These are phyloP conservation scores for Cyanistes caeruleus DNA, from an alignment of 2,113 vertebrate genomes.

Conservation along the genomic window DNA sequence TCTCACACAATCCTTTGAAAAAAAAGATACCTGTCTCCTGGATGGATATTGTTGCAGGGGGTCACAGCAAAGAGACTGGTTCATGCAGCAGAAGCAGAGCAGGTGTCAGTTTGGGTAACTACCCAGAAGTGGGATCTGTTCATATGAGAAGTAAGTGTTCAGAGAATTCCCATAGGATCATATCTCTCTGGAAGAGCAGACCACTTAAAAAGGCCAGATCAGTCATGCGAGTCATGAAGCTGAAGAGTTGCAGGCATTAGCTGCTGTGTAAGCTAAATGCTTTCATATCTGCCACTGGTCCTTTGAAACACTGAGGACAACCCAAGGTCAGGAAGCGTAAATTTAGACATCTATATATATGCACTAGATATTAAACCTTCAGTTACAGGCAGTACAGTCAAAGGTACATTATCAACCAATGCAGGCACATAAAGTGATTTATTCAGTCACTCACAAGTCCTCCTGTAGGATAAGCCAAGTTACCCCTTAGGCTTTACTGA, in stretches of 20 bases:
- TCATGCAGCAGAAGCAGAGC: not conserved
- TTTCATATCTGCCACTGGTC: not conserved
- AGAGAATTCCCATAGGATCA: not conserved
- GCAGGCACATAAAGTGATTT: not conserved
- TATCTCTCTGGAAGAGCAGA: not conserved
- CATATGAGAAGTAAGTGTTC: not conserved
- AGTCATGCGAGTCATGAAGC: not conserved
- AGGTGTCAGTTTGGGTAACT: not conserved
- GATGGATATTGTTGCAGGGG: not conserved
- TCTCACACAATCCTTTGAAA: not conserved
- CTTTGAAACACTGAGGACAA: not conserved
- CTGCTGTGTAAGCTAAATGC: not conserved
- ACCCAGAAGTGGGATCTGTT: not conserved
- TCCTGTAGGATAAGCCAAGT: not conserved
- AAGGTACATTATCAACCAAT: not conserved
- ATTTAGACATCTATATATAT: not conserved
- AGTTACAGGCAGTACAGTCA: not conserved
- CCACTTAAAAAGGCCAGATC: not conserved
- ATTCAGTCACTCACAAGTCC: not conserved
- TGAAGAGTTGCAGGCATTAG: not conserved
- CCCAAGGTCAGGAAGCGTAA: not conserved
- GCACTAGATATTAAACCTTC: not conserved
- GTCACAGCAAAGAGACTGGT: not conserved
- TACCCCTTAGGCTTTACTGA: not conserved
- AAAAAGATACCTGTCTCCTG: not conserved